These are phyloP conservation scores for Chorisops tibialis DNA, from an alignment of 2,888 invertebrate genomes.

Conservation along the genomic window DNA sequence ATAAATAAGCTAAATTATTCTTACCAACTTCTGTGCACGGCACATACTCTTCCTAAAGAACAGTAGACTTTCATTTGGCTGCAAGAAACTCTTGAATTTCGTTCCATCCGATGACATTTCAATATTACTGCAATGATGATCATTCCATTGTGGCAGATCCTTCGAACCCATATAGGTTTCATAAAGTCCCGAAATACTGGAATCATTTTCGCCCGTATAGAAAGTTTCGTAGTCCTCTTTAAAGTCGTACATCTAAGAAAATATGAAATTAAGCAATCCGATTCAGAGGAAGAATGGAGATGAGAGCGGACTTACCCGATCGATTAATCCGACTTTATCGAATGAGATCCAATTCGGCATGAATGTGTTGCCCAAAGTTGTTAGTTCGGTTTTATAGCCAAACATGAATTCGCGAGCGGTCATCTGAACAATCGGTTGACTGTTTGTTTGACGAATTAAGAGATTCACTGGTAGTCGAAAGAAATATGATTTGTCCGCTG, in stretches of 20 bases:
- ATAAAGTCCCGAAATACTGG: conserved; percentile 64
- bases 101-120: conserved; percentile 79
- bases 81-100: conserved; percentile 72
- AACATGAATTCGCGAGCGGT: conserved; percentile 87
- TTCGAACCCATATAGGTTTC: conserved; percentile 73
- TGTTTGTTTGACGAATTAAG: conserved; percentile 64
- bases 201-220: conserved; percentile 66
- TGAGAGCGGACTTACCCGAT: conserved; percentile 78
- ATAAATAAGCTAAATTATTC: conserved; percentile 37
- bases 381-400: conserved; percentile 76
- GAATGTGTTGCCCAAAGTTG: conserved; percentile 78
- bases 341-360: conserved; percentile 82
- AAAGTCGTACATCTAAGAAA: conserved; percentile 77
- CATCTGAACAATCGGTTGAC: conserved; percentile 71
- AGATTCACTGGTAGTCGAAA: conserved; percentile 68
- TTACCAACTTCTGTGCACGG: conserved; percentile 73
- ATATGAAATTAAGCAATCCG: conserved; percentile 7
- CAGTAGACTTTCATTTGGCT: conserved; percentile 64
- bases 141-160: conserved; percentile 75
- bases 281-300: no score
- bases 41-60: conserved; percentile 86
- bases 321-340: conserved; percentile 83
- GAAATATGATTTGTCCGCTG: conserved; percentile 62
- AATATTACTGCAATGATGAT: conserved; percentile 72
- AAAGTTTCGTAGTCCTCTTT: conserved; percentile 74